phyloP scores from a whole-genome alignment of 2,888 invertebrate genomes.

The Diaphora mendica region DNA sequence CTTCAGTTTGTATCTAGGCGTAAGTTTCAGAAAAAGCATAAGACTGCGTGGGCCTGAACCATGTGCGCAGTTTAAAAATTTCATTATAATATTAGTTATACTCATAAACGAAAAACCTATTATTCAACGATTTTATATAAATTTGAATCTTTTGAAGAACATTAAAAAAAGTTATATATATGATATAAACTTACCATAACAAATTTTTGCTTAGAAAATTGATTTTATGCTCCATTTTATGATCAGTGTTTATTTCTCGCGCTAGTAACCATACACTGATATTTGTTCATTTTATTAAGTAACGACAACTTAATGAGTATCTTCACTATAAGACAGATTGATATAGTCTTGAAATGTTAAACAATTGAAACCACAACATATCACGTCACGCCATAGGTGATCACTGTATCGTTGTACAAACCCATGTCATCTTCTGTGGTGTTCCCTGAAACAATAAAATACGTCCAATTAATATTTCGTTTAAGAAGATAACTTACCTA shows the following conservation, averaged over 20 bases:
- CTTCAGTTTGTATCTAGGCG: constrained; percentile 9
- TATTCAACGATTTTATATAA: constrained; percentile 12
- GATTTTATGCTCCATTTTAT: constrained; percentile 72
- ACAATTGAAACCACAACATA: constrained; percentile 18
- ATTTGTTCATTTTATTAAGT: constrained; percentile 64
- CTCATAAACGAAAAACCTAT: constrained; percentile 15
- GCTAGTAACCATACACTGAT: constrained; percentile 50
- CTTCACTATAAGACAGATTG: constrained; percentile 30
- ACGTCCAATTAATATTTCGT: background rate
- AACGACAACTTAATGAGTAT: constrained; percentile 36
- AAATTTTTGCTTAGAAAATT: constrained; percentile 58
- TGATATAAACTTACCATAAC: constrained; percentile 65
- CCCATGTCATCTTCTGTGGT: constrained; percentile 38
- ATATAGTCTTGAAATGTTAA: constrained; percentile 24
- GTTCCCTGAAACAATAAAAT: constrained; percentile 56
- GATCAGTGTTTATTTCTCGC: constrained; percentile 55
- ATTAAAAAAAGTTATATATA: background rate
- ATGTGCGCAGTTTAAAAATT: constrained; percentile 5
- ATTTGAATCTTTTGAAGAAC: constrained; percentile 10
- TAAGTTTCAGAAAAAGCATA: background rate
- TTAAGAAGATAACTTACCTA: background rate
- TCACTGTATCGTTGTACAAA: constrained; percentile 37
- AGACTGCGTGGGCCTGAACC: constrained; percentile 6
- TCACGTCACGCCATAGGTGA: constrained; percentile 55
- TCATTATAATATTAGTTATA: background rate